Conservation (phyloP, 1,140 invertebrate species). For the Lucilia sericata region DNA sequence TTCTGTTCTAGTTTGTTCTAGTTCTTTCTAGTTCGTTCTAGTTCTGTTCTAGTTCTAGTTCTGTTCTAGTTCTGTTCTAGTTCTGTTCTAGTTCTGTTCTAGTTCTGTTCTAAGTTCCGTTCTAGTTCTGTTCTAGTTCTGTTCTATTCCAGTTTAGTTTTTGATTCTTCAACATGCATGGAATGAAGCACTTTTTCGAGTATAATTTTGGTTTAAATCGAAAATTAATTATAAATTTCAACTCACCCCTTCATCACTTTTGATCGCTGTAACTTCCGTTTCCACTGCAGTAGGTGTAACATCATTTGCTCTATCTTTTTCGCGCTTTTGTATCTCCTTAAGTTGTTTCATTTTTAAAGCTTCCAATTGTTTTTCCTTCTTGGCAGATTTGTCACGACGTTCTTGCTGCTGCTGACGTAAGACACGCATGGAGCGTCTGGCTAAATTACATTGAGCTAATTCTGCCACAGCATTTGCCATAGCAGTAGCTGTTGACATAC, state of each 20-base stretch:
- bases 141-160: no score
- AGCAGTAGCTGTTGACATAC: constrained; percentile 59
- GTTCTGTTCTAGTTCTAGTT: no score
- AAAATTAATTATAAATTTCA: no score
- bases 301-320: neutral
- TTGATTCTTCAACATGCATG: no score
- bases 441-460: constrained; percentile 58
- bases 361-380: constrained; percentile 22
- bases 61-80: no score
- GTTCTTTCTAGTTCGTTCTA: no score
- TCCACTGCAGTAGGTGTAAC: neutral
- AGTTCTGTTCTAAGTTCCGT: no score
- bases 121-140: no score
- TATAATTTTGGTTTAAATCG: no score
- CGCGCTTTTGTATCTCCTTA: neutral
- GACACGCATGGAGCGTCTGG: constrained; percentile 58
- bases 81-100: no score
- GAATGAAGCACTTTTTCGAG: no score
- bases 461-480: constrained; percentile 61
- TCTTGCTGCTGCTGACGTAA: constrained; percentile 57
- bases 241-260: constrained; percentile 25
- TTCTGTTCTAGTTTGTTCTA: no score
- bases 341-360: neutral
- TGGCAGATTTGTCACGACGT: constrained; percentile 36
- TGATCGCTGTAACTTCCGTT: neutral